Percentiles rank a stretch among this genome's conserved stretches.
These are phyloP conservation scores for Drosophila vallismaia DNA, from an alignment of 2,888 invertebrate genomes.

Conservation along the genomic window DNA sequence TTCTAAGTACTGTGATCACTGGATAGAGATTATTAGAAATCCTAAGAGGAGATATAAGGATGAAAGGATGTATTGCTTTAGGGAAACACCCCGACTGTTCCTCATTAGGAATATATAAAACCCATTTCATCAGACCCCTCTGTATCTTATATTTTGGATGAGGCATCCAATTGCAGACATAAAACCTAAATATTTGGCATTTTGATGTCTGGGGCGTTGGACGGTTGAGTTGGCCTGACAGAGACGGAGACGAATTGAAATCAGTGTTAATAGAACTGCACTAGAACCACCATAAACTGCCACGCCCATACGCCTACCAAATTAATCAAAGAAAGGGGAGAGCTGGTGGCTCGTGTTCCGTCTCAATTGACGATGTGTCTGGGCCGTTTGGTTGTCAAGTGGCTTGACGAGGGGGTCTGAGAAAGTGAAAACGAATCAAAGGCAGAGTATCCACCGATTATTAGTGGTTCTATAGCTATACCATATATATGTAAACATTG, in stretches of 20 bases:
- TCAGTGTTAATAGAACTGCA: conserved; percentile 27
- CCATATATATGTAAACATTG: background rate
- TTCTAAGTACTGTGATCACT: background rate
- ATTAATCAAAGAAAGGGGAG: background rate
- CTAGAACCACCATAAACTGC: background rate
- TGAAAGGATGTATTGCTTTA: too few species aligned
- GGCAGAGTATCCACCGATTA: conserved; percentile 1
- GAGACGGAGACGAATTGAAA: conserved; percentile 6
- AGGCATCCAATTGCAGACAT: background rate
- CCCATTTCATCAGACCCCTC: too few species aligned
- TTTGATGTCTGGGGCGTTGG: conserved; percentile 13
- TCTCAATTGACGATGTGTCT: conserved; percentile 9
- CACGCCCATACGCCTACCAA: background rate
- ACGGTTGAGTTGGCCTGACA: too few species aligned
- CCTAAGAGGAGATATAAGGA: background rate
- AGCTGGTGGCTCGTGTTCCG: conserved; percentile 14
- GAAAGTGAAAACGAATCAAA: conserved; percentile 2
- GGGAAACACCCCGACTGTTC: too few species aligned
- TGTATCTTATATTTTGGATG: background rate
- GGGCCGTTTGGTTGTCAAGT: conserved; percentile 1
- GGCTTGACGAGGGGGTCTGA: background rate
- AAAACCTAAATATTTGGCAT: conserved; percentile 8
- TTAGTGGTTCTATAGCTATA: background rate
- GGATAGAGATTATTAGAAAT: background rate
- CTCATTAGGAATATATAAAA: too few species aligned